phyloP scores from a whole-genome alignment of 2,113 vertebrate species.

The Salvelinus namaycush region DNA sequence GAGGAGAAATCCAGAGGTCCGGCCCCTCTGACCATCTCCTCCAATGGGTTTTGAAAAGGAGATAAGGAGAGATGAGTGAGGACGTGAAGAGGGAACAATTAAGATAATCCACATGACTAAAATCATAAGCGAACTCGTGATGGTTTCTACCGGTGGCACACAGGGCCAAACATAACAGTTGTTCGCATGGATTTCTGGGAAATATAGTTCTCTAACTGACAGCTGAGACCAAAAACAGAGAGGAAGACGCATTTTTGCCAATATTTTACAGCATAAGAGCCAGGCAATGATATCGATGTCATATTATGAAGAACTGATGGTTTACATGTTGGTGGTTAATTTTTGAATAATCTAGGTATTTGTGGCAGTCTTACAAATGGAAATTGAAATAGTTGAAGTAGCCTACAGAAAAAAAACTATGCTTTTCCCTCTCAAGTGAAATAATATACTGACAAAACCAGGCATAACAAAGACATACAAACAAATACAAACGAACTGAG shows the following conservation, averaged over 20 bases:
- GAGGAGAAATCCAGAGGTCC: too few species aligned
- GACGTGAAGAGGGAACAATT: too few species aligned
- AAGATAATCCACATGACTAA: conserved; percentile 49
- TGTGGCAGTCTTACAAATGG: too few species aligned
- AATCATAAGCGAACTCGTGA: conserved; percentile 65
- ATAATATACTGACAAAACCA: background rate
- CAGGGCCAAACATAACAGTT: conserved; percentile 43
- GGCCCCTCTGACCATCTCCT: too few species aligned
- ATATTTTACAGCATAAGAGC: background rate
- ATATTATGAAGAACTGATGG: too few species aligned
- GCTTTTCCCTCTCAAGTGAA: background rate
- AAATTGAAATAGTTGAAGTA: too few species aligned
- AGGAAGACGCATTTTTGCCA: too few species aligned
- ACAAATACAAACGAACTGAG: background rate
- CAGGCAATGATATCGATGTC: background rate
- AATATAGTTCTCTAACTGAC: conserved; percentile 37
- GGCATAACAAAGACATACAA: background rate
- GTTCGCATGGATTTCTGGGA: conserved; percentile 45
- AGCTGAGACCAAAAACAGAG: too few species aligned
- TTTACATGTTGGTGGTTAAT: too few species aligned
- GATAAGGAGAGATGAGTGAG: background rate
- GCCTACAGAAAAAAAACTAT: background rate
- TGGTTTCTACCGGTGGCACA: conserved; percentile 51
- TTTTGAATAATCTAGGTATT: too few species aligned
- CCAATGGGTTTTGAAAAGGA: too few species aligned